A percentile compares a stretch with the other conserved stretches of the same genome.
These are phyloP conservation scores for Pipa parva DNA, from an alignment of 2,113 vertebrate species.

Conservation along the genomic window DNA sequence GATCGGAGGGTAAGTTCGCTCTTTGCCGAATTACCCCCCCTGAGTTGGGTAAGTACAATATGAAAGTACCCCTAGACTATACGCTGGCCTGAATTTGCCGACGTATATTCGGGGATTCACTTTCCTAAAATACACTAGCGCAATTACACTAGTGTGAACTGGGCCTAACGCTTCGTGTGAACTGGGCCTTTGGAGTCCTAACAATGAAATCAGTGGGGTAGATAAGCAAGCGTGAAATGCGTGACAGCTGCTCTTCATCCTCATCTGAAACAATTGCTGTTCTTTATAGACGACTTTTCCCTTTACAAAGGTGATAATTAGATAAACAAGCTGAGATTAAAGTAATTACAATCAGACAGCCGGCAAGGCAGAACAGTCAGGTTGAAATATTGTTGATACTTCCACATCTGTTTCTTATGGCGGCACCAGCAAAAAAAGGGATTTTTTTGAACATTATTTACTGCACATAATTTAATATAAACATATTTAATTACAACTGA, in stretches of 20 bases:
- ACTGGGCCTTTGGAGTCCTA: conserved; percentile 53
- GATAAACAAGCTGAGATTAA: conserved; percentile 89
- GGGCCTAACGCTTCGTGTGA: no score
- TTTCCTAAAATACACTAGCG: background rate
- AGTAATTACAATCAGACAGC: conserved; percentile 83
- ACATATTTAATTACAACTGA: conserved; percentile 84
- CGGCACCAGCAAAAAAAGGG: conserved; percentile 65
- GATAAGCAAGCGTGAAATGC: conserved; percentile 66
- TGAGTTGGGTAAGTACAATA: no score
- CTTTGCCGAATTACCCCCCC: background rate
- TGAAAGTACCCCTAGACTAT: no score
- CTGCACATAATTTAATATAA: conserved; percentile 81
- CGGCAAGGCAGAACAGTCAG: conserved; percentile 72
- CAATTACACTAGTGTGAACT: no score
- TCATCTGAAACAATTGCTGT: conserved; percentile 78
- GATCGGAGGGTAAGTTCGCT: no score
- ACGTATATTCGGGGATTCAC: background rate
- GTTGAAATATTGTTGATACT: conserved; percentile 78
- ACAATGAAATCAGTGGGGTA: conserved; percentile 57
- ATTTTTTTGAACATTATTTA: conserved; percentile 73
- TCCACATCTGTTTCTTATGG: conserved; percentile 79
- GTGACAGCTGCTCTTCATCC: conserved; percentile 82
- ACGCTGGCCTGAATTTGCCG: background rate
- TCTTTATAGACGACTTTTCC: conserved; percentile 80
- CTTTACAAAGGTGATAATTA: conserved; percentile 89